Base-by-base conservation (phyloP, 2,113 vertebrate species). In the Kobus ellipsiprymnus region DNA sequence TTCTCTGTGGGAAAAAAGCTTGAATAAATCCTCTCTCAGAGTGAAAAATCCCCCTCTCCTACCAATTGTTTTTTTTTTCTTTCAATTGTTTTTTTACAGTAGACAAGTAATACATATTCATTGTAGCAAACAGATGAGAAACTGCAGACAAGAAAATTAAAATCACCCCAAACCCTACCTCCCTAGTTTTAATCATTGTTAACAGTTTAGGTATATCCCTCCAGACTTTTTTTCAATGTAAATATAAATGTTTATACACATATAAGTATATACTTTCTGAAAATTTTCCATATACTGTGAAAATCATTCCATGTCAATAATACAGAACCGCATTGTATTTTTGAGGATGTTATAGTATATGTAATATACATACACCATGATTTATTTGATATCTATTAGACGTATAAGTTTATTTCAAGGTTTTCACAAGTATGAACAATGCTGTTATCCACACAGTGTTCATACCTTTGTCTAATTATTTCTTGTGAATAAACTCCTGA, bases 51-150 rank as follows among this genome's bases (percentile, higher is more conserved):
- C 40, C 96, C 27, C 25, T 91, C 62, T 54, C 67, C 44, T 52
- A 62, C 19, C 13, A 36, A 46, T 7, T 71, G 40, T 57, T 19
- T 71, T 44, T 74, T 74, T 74, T 74, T 71, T 36, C 71, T 77
- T 77, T 77, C 71, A 77, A 77, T 77, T 44, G 71, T 44, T 77
- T 91, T 95, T 95, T 84, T 77, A 84, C 95, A 93, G 93, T 52
- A 93, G 54, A 44, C 88, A 89, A 92, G 23, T 80, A 50, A 95
- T 91, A 95, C 50, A 94, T 44, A 95, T 67, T 95, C 57, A 55
- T 48, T 59, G 21, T 71, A 86, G 67, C 81, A 96, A 97, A 90
- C 80, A 94, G 93, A 95, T 96, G 59, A 87, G 57, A 86, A 92
- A 97, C 80, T 19, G 16, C 46, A 94, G 46, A 46, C 17, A 84